A percentile compares a stretch with the other conserved stretches of the same genome.
Conservation (phyloP, 1,140 invertebrate genomes). For the Laodelphax striatellus region DNA sequence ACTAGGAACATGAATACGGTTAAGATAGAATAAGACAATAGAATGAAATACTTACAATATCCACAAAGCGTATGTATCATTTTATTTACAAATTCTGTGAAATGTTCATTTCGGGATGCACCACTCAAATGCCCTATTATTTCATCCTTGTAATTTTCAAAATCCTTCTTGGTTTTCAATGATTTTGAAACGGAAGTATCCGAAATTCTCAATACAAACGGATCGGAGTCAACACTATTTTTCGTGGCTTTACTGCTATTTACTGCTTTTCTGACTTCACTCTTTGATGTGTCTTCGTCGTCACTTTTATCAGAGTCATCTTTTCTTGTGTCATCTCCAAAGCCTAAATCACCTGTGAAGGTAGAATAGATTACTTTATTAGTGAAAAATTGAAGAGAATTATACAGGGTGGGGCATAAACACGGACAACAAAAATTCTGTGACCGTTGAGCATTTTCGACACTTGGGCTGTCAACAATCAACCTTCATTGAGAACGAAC, state of each 20-base stretch:
- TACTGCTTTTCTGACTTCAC: neutral
- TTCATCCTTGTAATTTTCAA: conserved; percentile 61
- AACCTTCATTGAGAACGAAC: too few relatives aligned
- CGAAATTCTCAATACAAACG: conserved; percentile 16
- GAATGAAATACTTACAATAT: conserved; percentile 51
- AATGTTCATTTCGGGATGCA: conserved; percentile 58
- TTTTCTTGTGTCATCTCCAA: neutral
- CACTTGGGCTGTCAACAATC: too few relatives aligned
- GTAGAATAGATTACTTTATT: neutral
- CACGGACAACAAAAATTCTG: too few relatives aligned
- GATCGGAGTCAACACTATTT: conserved; percentile 26
- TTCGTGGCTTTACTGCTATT: conserved; percentile 9
- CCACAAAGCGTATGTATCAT: conserved; percentile 65
- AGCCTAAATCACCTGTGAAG: neutral
- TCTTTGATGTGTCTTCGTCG: neutral
- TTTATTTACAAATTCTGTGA: conserved; percentile 62
- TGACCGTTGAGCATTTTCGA: too few relatives aligned
- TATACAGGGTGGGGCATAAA: too few relatives aligned
- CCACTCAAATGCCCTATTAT: conserved; percentile 57
- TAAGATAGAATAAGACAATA: too few relatives aligned
- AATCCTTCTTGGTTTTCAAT: conserved; percentile 66
- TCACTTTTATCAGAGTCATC: neutral
- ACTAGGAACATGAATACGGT: too few relatives aligned
- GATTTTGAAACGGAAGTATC: too few relatives aligned
- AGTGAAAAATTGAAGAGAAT: neutral